Percentiles rank a stretch among this genome's conserved stretches.
Conservation (phyloP, 2,888 invertebrate species). For the Chesias legatella region DNA sequence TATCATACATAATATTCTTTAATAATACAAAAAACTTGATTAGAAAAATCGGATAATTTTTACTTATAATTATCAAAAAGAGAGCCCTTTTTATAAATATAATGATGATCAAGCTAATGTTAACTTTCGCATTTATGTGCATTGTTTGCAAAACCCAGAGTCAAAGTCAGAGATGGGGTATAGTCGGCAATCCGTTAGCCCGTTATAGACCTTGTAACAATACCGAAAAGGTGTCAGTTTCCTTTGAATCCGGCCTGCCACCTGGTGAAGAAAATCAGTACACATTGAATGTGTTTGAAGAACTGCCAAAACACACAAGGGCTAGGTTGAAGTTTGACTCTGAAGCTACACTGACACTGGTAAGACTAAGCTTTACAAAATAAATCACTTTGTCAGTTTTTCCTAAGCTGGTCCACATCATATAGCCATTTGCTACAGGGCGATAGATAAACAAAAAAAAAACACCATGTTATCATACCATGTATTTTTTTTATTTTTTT, state of each 20-base stretch:
- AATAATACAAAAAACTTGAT: too few species aligned
- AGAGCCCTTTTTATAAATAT: not conserved
- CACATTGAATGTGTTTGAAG: conserved; percentile 20
- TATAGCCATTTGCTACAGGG: too few species aligned
- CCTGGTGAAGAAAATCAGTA: conserved; percentile 42
- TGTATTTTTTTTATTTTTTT: too few species aligned
- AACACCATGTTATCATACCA: too few species aligned
- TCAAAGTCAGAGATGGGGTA: not conserved
- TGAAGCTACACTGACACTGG: conserved; percentile 32
- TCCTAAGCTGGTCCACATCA: too few species aligned
- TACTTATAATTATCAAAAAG: too few species aligned
- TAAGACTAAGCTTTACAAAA: too few species aligned
- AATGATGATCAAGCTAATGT: conserved; percentile 3
- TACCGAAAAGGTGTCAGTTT: conserved; percentile 21
- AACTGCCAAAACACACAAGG: conserved; percentile 19
- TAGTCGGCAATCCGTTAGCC: conserved; percentile 15
- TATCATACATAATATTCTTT: too few species aligned
- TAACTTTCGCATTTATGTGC: not conserved
- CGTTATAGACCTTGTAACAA: conserved; percentile 28
- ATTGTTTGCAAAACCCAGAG: conserved; percentile 2
- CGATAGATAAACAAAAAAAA: too few species aligned
- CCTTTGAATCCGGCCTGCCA: conserved; percentile 29
- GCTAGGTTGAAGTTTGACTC: conserved; percentile 33
- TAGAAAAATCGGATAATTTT: too few species aligned
- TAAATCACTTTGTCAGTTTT: too few species aligned